A percentile compares a stretch with the other conserved stretches of the same genome.
These are phyloP conservation scores for Zosterops lateralis DNA, from an alignment of 2,113 vertebrate genomes.

Conservation along the genomic window DNA sequence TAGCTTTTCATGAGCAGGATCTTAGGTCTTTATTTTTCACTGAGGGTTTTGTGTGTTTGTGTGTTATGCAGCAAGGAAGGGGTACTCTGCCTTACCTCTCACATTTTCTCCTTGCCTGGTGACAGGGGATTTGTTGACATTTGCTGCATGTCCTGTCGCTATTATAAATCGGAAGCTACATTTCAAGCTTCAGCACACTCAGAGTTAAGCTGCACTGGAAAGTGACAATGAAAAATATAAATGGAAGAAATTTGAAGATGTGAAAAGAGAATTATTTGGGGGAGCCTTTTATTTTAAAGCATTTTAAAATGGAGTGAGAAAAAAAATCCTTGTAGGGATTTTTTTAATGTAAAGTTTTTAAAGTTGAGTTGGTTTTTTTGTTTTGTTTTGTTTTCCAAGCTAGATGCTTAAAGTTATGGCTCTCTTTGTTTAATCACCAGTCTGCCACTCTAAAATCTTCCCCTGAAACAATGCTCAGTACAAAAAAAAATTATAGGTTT, in stretches of 20 bases:
- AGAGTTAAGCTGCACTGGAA: conserved; percentile 71
- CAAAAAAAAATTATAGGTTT: neutral
- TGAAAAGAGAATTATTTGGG: conserved; percentile 13
- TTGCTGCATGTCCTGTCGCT: conserved; percentile 72
- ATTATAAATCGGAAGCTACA: conserved; percentile 71
- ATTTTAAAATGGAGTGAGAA: neutral
- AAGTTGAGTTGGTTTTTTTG: neutral
- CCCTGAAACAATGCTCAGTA: neutral
- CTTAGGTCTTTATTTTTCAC: neutral
- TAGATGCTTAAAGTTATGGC: neutral
- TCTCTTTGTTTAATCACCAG: neutral
- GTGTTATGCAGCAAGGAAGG: conserved; percentile 15
- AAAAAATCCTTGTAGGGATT: neutral
- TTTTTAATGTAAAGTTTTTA: neutral
- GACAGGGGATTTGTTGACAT: conserved; percentile 75
- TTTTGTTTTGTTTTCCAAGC: neutral
- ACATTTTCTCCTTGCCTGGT: conserved; percentile 63
- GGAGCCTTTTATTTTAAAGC: conserved; percentile 2
- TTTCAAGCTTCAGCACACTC: conserved; percentile 76
- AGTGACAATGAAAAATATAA: conserved; percentile 56
- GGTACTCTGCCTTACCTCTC: conserved; percentile 56
- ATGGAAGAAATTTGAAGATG: conserved; percentile 51
- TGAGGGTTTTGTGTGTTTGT: neutral
- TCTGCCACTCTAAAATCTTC: neutral
- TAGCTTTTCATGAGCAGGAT: neutral